phyloP scores from a whole-genome alignment of 2,888 invertebrate genomes.

The Julus scanicus region DNA sequence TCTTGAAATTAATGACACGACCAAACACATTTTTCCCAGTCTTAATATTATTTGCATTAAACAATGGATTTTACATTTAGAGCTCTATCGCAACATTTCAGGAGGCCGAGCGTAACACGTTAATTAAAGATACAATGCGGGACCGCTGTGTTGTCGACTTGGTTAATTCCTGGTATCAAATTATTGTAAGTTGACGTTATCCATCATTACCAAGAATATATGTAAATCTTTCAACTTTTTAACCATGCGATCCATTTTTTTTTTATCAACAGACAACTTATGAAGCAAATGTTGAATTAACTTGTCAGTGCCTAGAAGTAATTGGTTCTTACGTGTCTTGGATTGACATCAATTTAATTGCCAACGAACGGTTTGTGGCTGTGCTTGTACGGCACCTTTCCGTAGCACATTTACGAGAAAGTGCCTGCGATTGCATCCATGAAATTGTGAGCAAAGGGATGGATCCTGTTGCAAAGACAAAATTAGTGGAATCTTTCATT shows the following conservation, averaged over 20 bases:
- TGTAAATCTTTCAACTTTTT: neutral
- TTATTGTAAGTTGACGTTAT: conserved; percentile 67
- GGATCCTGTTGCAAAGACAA: conserved; percentile 70
- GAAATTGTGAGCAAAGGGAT: conserved; percentile 72
- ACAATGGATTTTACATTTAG: conserved; percentile 48
- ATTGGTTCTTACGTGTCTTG: conserved; percentile 71
- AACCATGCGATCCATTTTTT: conserved; percentile 1
- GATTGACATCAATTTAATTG: conserved; percentile 72
- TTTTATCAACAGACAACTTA: conserved; percentile 66
- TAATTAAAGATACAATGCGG: conserved; percentile 71
- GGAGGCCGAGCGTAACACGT: conserved; percentile 68
- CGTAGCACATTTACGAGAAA: conserved; percentile 65
- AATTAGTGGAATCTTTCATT: conserved; percentile 69
- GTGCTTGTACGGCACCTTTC: conserved; percentile 68
- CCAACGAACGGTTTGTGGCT: conserved; percentile 70
- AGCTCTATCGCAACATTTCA: conserved; percentile 59
- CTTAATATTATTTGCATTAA: neutral
- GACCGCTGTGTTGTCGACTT: conserved; percentile 69
- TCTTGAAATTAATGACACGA: neutral
- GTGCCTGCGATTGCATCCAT: conserved; percentile 70
- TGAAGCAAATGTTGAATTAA: conserved; percentile 65
- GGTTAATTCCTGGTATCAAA: conserved; percentile 71
- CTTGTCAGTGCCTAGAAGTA: conserved; percentile 68
- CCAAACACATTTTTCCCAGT: neutral
- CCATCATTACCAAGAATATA: neutral